phyloP scores from a whole-genome alignment of 2,113 vertebrate genomes.

The Neolamprologus brichardi region DNA sequence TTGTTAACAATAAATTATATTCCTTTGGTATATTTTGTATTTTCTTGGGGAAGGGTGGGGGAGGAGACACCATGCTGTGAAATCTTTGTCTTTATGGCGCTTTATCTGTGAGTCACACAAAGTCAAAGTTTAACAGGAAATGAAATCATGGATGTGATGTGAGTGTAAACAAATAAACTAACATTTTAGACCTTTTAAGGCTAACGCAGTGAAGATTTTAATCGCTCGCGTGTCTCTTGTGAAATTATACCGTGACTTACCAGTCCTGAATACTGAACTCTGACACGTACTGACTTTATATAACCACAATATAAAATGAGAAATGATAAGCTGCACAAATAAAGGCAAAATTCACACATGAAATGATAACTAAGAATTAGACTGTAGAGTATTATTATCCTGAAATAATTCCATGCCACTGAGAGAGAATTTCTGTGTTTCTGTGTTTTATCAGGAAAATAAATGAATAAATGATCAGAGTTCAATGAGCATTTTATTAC shows the following conservation, averaged over 20 bases:
- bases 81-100: not conserved
- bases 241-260: not conserved
- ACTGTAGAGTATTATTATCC: not conserved
- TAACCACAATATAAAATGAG: not conserved
- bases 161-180: not conserved
- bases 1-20: not conserved
- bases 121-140: not conserved
- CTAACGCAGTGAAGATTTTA: not conserved
- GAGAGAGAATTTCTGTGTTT: not conserved
- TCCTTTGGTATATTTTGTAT: not conserved
- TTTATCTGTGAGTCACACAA: not conserved
- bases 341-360: not conserved
- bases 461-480: not conserved
- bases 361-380: not conserved
- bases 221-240: fast-evolving
- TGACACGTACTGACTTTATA: not conserved
- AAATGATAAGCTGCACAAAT: not conserved
- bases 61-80: not conserved
- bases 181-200: not conserved
- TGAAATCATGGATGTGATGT: not conserved
- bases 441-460: not conserved
- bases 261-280: not conserved
- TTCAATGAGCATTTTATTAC: not conserved
- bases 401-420: not conserved
- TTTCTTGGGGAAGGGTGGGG: not conserved